Evolutionary conservation across 2,888 invertebrate species (phyloP).

Genomic region (Pyrrhosoma nymphula): DNA sequence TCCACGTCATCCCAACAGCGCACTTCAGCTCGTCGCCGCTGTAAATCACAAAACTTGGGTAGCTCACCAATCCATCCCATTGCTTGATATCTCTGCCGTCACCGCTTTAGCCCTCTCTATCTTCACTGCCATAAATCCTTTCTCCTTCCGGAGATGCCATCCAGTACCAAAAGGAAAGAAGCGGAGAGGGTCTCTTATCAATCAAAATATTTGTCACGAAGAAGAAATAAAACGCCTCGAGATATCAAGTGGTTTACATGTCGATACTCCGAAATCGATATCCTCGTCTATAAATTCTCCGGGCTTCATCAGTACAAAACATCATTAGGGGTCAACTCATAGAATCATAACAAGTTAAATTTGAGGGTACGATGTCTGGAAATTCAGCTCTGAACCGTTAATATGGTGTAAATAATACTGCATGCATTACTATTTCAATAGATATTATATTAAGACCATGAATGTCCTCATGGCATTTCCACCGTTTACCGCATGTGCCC

Average conservation of each 20-base stretch:
- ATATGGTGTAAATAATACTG: too few relatives aligned
- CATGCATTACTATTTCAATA: too few relatives aligned
- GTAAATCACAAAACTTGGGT: neutral
- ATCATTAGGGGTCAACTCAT: neutral
- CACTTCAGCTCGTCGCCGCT: neutral
- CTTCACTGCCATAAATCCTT: neutral
- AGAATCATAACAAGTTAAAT: neutral
- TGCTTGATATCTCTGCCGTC: neutral
- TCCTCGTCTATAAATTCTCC: neutral
- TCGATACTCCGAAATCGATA: neutral
- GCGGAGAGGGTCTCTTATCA: neutral
- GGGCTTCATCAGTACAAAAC: neutral
- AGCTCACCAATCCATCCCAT: neutral
- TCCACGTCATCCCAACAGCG: neutral
- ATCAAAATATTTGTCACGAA: neutral
- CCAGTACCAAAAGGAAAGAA: neutral
- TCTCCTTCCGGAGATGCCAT: neutral
- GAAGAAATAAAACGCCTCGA: neutral
- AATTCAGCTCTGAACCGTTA: neutral
- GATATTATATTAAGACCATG: too few relatives aligned
- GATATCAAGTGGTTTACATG: neutral
- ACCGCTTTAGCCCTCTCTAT: neutral
- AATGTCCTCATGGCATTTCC: too few relatives aligned
- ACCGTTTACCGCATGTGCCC: too few relatives aligned
- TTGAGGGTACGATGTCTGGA: neutral